Evolutionary conservation across 2,888 invertebrate species (phyloP), one percentile per base, ranked within the genome.

Genomic region (Busseola fusca): DNA sequence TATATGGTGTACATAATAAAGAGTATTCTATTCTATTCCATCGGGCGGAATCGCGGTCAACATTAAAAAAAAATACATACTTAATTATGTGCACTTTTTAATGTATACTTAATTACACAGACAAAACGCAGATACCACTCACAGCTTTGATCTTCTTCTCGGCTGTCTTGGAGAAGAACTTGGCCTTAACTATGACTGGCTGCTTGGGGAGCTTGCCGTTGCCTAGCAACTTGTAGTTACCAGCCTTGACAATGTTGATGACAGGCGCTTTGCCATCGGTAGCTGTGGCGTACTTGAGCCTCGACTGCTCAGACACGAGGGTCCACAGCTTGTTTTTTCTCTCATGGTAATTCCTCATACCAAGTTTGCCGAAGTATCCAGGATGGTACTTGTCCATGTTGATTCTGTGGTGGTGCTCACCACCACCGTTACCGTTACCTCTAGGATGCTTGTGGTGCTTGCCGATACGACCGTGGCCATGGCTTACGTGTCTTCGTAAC

Each of bases 341-440:
- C 89, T 98, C 96, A 93, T 99, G 99, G 96, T 97, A 99, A 93
- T 99, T 99, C 90, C 99, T 97, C 99, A 99, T 99, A 96, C 99
- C 99, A 89, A 99, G 98, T 97, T 99, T 99, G 94, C 99, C 99
- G 91, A 99, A 99, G 96, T 99, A 99, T 89, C 99, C 99, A 82
- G 99, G 99, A 97, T 99, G 99, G 97, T 99, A 99, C 96, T 99
- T 99, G 96, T 99, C 99, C 94, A 99, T 99, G 96, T 99, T 99
- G 90, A 99, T 99, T 93, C 99, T 97, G 95, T 99, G 99, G 93
- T 99, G 99, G 95, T 99, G 99, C 97, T 98, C 98, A 91, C 99
- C 99, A 97, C 99, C 99, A 94, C 99, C 99, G 93, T 99, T 99
- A 98, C 99, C 99, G 91, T 99, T 98, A 97, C 99, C 99, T 93